Evolutionary conservation across 2,113 vertebrate species (phyloP), one percentile per base, ranked within the genome.

Genomic region (Rhabdornis inornatus): DNA sequence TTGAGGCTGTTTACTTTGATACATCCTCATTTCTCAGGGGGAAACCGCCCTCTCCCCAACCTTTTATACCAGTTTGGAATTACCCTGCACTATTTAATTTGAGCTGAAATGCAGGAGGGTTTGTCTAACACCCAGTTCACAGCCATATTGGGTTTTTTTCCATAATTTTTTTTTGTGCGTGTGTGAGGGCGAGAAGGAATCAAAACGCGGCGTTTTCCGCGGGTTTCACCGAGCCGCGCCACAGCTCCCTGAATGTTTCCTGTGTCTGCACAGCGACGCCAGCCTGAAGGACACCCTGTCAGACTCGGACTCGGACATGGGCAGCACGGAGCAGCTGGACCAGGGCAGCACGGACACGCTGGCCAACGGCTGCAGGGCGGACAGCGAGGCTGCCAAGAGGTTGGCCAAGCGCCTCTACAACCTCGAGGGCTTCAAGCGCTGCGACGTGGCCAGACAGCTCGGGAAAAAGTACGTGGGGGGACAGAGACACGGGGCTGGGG

Each of bases 401-500:
- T 95, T 99, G 91, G 99, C 99, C 85, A 99, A 99, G 87, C 98
- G 99, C 40, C 98, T 99, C 61, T 99, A 98, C 97, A 98, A 99
- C 98, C 99, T 99, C 0, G 99, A 99, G 92, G 99, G 99, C 74
- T 99, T 99, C 98, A 99, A 99, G 89, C 99, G 99, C 97, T 99
- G 99, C 1, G 99, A 99, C 1, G 99, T 99, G 78, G 99, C 99
- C 45, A 98, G 99, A 30, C 99, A 99, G 96, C 98, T 99, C 5
- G 99, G 99, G 87, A 99, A 99, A 93, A 99, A 99, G 99, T 99
- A 96, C 98, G 99, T 91, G 63, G 40, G 30, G 6, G 10, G 69
- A 22, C 19, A 40, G 49, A 37, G 64, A n/a, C 60, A 64, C 14
- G 8, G 72, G 56, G 5, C 64, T 59, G 24, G 65, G 44, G 33